These are phyloP conservation scores for Corythornis madagascariensis DNA, from an alignment of 2,113 vertebrate genomes.

Conservation along the genomic window DNA sequence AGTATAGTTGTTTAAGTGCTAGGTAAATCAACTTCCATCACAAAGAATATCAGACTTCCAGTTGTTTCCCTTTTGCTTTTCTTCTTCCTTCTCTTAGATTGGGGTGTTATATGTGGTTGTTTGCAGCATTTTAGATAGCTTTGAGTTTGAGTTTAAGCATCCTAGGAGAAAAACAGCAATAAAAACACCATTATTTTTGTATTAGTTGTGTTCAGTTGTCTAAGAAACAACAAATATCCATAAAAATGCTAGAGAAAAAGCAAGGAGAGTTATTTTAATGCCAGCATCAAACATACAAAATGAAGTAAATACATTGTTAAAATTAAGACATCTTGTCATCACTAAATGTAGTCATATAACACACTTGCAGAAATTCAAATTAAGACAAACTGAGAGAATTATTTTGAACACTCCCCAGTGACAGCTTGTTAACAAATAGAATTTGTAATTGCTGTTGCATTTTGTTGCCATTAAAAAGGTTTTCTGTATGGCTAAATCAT, in stretches of 20 bases:
- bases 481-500: not conserved
- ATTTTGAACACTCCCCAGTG: slow-evolving; percentile 34
- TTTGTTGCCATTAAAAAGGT: not conserved
- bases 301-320: slow-evolving; percentile 15
- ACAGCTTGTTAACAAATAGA: slow-evolving; percentile 43
- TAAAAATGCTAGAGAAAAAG: not conserved
- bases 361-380: slow-evolving; percentile 42
- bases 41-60: not conserved
- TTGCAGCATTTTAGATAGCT: not conserved
- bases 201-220: not conserved
- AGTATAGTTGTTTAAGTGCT: not conserved
- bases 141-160: not conserved
- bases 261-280: not conserved
- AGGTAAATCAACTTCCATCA: not conserved
- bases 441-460: slow-evolving; percentile 10
- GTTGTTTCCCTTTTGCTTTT: not conserved
- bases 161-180: not conserved
- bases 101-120: not conserved
- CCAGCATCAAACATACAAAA: not conserved
- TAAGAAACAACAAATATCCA: not conserved
- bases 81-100: not conserved
- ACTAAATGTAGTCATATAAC: not conserved
- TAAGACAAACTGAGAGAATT: slow-evolving; percentile 46
- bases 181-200: not conserved
- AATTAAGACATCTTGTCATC: slow-evolving; percentile 18